Evolutionary conservation across 1,140 invertebrate genomes (phyloP), one percentile per base, ranked within the genome.

Genomic region (Oscheius sp.): DNA sequence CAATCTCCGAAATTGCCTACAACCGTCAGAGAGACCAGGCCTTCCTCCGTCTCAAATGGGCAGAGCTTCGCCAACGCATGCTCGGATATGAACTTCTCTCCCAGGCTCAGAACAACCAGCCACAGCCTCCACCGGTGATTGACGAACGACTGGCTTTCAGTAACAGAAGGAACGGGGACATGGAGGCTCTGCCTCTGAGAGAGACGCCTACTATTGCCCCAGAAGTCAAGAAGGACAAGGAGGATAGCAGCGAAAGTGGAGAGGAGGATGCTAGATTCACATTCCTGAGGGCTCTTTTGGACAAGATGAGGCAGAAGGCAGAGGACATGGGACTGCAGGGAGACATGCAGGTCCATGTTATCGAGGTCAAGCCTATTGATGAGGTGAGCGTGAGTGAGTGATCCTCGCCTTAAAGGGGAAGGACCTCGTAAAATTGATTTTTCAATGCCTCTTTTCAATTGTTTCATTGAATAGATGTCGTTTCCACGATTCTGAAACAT

Each of bases 321-420:
- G 79, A 82, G 63, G 80, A 81, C 20, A 81, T 82, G 69, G 80
- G 80, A 66, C 69, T 82, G 63, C 78, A 84, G 38, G 82, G 81
- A 31, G 84, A 82, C 7, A 82, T 82, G 81, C 82, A 82, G 61
- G 80, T 84, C 20, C 84, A 82, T 23, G 78, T 79, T 15, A 71
- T 80, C 26, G 76, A 79, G 49, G 79, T 80, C 3, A 81, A 80
- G 18, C 79, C 79, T 13, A 42, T 71, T 36, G 55, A 61, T 55
- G 49, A 55, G 49, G 49, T 55, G 28, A 59, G 1, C 28, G 18
- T n/a, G 52, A 68, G 58, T 2, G 28, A 7, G 4, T 13, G 4
- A 4, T 38, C 13, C 23, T 38, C 29, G 3, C 29, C 10, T n/a
- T n/a, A n/a, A n/a, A n/a, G n/a, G n/a, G n/a, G n/a, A n/a, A n/a